Evolutionary conservation across 2,113 vertebrate species (phyloP), one percentile per base, ranked within the genome.

Genomic region (Hippocampus comes): DNA sequence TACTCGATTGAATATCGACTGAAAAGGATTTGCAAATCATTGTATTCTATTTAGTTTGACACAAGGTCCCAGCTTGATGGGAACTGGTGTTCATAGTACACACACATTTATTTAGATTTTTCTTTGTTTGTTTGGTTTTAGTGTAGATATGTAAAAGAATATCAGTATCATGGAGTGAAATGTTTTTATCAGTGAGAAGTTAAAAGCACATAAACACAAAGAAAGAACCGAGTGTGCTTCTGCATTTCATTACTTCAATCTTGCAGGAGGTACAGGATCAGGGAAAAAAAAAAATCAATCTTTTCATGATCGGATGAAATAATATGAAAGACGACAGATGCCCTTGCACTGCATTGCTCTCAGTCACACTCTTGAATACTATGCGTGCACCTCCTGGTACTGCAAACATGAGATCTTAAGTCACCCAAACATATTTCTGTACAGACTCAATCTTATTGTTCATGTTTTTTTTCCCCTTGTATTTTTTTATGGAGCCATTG

Each of bases 311-410:
- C 1, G 42, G 10, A 48, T 21, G 17, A 48, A 73, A 56, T 73
- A 38, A 73, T 5, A n/a, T 79, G 71, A 21, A 56, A 10, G 72
- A 55, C 38, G 66, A 63, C 73, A 67, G 86, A 67, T 75, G 70
- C 78, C 77, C 69, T 17, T 74, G 20, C 56, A 59, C 76, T 71
- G 75, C 79, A 85, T 84, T 77, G 65, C 60, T 77, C 84, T 86
- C 63, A 48, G 83, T 91, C 90, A 87, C 77, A 81, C 77, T 63
- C 73, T 84, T 56, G 43, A 71, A 30, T 72, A 5, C 65, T 67
- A 46, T n/a, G 76, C 71, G 64, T 67, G 70, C 73, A 30, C 80
- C 79, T 84, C 84, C 89, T 89, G 88, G 85, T 74, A 89, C 84
- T 59, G 67, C 67, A 49, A 65, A 67, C 46, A 34, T 59, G n/a